Base-by-base conservation (phyloP, 2,888 invertebrate species). In the Clepsis dumicolana region DNA sequence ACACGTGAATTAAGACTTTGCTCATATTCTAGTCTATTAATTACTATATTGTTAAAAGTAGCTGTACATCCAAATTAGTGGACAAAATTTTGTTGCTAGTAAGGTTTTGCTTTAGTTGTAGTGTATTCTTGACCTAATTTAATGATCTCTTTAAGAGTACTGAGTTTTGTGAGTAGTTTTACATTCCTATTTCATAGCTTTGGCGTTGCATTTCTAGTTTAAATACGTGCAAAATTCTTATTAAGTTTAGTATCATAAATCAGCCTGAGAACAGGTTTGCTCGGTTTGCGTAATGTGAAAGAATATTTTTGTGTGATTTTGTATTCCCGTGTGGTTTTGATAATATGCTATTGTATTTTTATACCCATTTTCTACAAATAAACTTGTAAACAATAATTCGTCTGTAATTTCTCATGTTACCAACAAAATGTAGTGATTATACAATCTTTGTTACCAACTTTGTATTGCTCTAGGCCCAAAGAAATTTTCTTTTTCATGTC, bases 21-120 rank as follows among this genome's bases (percentile, higher is more conserved):
- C 93, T 93, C 93, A 93, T 90, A 84, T 89, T 92, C 93, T 93
- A 93, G 93, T 93, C 93, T 93, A 89, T 87, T 88, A 86, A n/a
- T 27, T n/a, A 78, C 80, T 80, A 75, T 80, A 75, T 76, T 80
- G 71, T 68, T 70, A 64, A 70, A 67, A 66, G 57, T 71, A 69
- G 70, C 48, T 21, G 57, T 50, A 16, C 44, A 60, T 63, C 68
- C 52, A 56, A 62, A 38, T 61, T 18, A 14, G 44, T 57, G 24
- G 63, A 56, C 50, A 64, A 69, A 60, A 70, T 70, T 71, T 63
- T 65, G 53, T 66, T 61, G 60, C 29, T 63, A 16, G 8, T 56
- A 64, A 53, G n/a, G 59, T 72, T 71, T 71, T 74, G 70, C 65
- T 70, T 76, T 73, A 70, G 63, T 24, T 73, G 69, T 74, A 73